A percentile compares a stretch with the other conserved stretches of the same genome.
These are phyloP conservation scores for Apamea sordens DNA, from an alignment of 2,888 invertebrate species.

Conservation along the genomic window DNA sequence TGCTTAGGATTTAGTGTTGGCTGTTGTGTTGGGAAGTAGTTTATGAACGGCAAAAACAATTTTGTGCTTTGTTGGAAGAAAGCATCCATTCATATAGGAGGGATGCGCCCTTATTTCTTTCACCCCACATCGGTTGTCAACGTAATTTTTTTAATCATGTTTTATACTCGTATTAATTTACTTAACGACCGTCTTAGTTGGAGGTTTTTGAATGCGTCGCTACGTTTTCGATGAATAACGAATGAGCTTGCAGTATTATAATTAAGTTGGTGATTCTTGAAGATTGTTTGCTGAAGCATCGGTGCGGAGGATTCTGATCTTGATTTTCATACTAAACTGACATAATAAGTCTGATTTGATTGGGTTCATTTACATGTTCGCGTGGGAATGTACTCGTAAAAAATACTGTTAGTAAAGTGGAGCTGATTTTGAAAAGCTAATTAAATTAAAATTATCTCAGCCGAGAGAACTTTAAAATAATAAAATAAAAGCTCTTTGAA, in stretches of 20 bases:
- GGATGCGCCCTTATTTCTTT: slow-evolving; percentile 81
- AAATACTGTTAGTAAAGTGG: slow-evolving; percentile 8
- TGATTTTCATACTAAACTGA: slow-evolving; percentile 57
- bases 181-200: slow-evolving; percentile 87
- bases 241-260: slow-evolving; percentile 78
- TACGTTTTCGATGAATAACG: slow-evolving; percentile 88
- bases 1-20: slow-evolving; percentile 61
- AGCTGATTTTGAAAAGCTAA: slow-evolving; percentile 22
- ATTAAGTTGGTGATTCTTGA: slow-evolving; percentile 69
- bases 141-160: slow-evolving; percentile 90
- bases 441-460: slow-evolving; percentile 18
- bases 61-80: slow-evolving; percentile 76
- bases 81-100: slow-evolving; percentile 82
- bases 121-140: slow-evolving; percentile 80
- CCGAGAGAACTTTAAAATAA: neutral
- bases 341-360: slow-evolving; percentile 48
- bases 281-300: slow-evolving; percentile 79
- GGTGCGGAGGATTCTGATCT: slow-evolving; percentile 60
- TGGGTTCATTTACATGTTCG: slow-evolving; percentile 43
- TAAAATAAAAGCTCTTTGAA: neutral
- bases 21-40: slow-evolving; percentile 55
- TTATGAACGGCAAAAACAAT: slow-evolving; percentile 47
- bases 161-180: slow-evolving; percentile 90
- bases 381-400: neutral
- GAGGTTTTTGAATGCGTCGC: slow-evolving; percentile 81